Evolutionary conservation across 2,113 vertebrate species (phyloP).

Genomic region (Lepisosteus oculatus): DNA sequence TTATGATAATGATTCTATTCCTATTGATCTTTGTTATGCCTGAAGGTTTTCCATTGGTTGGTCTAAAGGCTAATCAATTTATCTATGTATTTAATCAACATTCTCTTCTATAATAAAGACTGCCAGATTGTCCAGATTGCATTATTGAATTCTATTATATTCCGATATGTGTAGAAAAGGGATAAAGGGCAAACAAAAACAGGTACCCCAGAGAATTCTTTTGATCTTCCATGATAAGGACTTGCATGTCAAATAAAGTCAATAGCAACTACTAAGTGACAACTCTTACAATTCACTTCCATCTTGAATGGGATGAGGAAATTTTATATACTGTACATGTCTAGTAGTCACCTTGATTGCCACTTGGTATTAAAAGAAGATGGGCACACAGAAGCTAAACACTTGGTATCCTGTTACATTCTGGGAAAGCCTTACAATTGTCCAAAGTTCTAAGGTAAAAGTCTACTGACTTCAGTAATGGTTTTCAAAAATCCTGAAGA

Average conservation of each 20-base stretch:
- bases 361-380: too few species aligned
- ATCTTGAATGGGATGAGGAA: too few species aligned
- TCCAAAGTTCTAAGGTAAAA: too few species aligned
- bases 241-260: conserved; percentile 6
- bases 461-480: too few species aligned
- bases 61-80: conserved; percentile 17
- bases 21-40: conserved; percentile 15
- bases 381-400: too few species aligned
- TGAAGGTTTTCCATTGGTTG: conserved; percentile 1
- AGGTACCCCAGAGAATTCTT: too few species aligned
- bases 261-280: not conserved
- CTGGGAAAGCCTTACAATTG: too few species aligned
- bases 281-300: not conserved
- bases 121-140: not conserved
- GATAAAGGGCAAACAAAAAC: conserved; percentile 6
- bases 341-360: too few species aligned
- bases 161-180: not conserved
- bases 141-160: conserved; percentile 4
- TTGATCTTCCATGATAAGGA: not conserved
- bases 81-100: conserved; percentile 14
- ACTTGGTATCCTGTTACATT: too few species aligned
- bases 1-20: conserved; percentile 24
- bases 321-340: too few species aligned
- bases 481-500: too few species aligned
- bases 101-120: conserved; percentile 6